phyloP scores from a whole-genome alignment of 2,888 invertebrate species.

The Lomographa bimaculata region DNA sequence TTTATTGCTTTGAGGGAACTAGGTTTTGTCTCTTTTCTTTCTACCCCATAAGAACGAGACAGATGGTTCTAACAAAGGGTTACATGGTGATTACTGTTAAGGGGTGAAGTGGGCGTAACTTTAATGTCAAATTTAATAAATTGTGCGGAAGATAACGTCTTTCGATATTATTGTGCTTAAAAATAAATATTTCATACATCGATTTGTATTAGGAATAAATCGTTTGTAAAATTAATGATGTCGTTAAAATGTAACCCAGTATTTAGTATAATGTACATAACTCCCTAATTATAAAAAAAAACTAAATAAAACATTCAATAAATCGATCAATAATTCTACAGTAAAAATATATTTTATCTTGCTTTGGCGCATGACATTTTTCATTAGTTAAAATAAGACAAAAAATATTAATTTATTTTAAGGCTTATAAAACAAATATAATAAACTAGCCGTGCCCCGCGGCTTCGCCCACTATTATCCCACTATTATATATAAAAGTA shows the following conservation, averaged over 20 bases:
- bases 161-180: slow-evolving; percentile 29
- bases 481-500: too few relatives aligned
- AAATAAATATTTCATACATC: slow-evolving; percentile 27
- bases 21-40: slow-evolving; percentile 37
- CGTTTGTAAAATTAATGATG: slow-evolving; percentile 6
- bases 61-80: slow-evolving; percentile 32
- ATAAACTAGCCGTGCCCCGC: too few relatives aligned
- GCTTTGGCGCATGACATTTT: too few relatives aligned
- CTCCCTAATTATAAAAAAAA: too few relatives aligned
- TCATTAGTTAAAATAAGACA: too few relatives aligned
- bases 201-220: slow-evolving; percentile 31
- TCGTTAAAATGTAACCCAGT: neutral
- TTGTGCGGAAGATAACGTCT: slow-evolving; percentile 62
- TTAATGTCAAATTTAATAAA: slow-evolving; percentile 72
- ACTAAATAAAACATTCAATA: too few relatives aligned
- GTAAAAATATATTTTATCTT: too few relatives aligned
- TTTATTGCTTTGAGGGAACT: slow-evolving; percentile 46
- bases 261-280: too few relatives aligned
- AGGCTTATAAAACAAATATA: too few relatives aligned
- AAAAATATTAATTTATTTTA: too few relatives aligned
- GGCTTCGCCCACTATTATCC: too few relatives aligned
- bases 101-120: slow-evolving; percentile 73
- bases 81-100: slow-evolving; percentile 46
- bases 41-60: slow-evolving; percentile 32
- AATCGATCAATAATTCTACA: too few relatives aligned